phyloP scores from a whole-genome alignment of 1,140 invertebrate genomes.

The Lordiphosa mommai region DNA sequence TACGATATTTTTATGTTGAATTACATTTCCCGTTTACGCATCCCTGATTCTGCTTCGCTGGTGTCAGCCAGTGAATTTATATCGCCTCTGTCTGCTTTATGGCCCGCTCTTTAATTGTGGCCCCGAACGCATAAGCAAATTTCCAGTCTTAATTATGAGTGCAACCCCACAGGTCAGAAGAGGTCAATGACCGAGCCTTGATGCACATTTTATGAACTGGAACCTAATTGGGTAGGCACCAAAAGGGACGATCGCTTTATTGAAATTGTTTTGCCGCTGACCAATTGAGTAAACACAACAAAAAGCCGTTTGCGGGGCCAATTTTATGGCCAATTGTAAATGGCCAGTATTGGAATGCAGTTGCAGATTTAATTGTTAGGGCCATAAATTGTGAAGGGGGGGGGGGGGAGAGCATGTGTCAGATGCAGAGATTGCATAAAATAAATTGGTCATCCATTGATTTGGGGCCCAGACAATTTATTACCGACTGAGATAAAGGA shows the following conservation, averaged over 20 bases:
- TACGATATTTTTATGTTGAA: slow-evolving; percentile 78
- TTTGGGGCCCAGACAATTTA: slow-evolving; percentile 48
- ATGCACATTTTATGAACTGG: slow-evolving; percentile 69
- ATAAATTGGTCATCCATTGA: slow-evolving; percentile 65
- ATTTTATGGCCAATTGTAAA: slow-evolving; percentile 43
- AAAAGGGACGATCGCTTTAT: slow-evolving; percentile 17
- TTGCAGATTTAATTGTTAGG: slow-evolving; percentile 50
- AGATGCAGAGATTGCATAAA: slow-evolving; percentile 50
- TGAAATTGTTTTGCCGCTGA: slow-evolving; percentile 70
- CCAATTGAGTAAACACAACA: slow-evolving; percentile 60
- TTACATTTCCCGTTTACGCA: slow-evolving; percentile 40
- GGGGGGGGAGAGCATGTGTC: slow-evolving; percentile 21
- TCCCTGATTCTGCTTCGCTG: slow-evolving; percentile 41
- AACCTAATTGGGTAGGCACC: slow-evolving; percentile 58
- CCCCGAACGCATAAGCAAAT: slow-evolving; percentile 12
- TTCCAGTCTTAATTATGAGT: slow-evolving; percentile 42
- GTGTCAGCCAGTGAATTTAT: slow-evolving; percentile 65
- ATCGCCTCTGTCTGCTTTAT: slow-evolving; percentile 32
- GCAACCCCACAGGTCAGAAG: slow-evolving; percentile 19
- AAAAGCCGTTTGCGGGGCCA: slow-evolving; percentile 27
- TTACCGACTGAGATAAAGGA: slow-evolving; percentile 32
- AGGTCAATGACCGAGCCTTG: slow-evolving; percentile 45
- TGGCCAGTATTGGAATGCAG: slow-evolving; percentile 26
- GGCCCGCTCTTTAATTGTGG: slow-evolving; percentile 51
- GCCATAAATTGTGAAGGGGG: slow-evolving; percentile 52